Evolutionary conservation across 2,113 vertebrate species (phyloP), one percentile per base, ranked within the genome.

Genomic region (Menura novaehollandiae): DNA sequence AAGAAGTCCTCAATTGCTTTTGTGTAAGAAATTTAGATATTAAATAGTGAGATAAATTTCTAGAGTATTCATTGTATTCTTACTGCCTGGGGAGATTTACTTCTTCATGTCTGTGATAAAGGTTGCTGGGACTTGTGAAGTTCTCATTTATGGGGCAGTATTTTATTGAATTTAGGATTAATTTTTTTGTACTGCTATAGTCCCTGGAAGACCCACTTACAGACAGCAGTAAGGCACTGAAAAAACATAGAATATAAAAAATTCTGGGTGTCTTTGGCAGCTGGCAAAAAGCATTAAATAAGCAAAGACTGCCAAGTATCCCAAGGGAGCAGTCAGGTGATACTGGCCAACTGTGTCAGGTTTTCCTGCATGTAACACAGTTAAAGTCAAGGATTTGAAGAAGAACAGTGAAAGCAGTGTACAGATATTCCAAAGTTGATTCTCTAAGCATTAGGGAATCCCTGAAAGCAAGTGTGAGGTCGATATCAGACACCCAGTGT

Each of bases 1-100:
- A 33, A 97, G 55, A 94, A 94, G 69, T 96, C 77, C 87, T 95
- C 52, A 91, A 95, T 85, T 96, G 91, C 77, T 92, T 93, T 96
- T 95, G 84, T 96, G 96, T 97, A 95, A 95, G 94, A 96, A 92
- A 93, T 82, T 92, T 97, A 96, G 96, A 92, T 95, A 97, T 97
- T 97, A 97, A 97, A 96, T 96, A 97, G 96, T 97, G 88, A 97
- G 96, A 96, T 93, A 63, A 94, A 96, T 94, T 95, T 89, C 89
- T 95, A 96, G 91, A 96, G 91, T 73, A 97, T 94, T 92, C 91
- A 92, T 97, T 97, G 93, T 92, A 95, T 97, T 96, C 74, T 97
- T 97, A 79, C 93, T 82, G 71, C 78, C 74, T 79, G 89, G 93
- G 84, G 81, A 97, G 62, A 82, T 89, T 64, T 91, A 11, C 33